A percentile compares a stretch with the other conserved stretches of the same genome.
Evolutionary conservation across 2,113 vertebrate genomes (phyloP).

Genomic region (Clarias macrocephalus): DNA sequence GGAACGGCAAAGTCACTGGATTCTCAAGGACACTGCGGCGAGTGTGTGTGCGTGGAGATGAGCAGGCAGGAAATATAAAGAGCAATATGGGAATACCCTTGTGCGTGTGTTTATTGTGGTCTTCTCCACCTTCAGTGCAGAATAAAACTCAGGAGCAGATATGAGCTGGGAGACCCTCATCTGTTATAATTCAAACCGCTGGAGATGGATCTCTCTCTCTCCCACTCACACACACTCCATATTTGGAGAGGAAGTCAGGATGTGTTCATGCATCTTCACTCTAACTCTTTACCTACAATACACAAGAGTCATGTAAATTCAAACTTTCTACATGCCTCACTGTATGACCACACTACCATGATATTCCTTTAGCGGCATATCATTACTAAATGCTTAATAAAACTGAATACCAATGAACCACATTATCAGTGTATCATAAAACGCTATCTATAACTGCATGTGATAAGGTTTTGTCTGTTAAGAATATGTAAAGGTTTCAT

Average conservation of each 20-base stretch:
- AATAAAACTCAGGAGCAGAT: not conserved
- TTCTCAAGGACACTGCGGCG: slow-evolving; percentile 57
- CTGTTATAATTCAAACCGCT: not conserved
- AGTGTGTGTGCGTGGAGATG: slow-evolving; percentile 21
- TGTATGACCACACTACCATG: not conserved
- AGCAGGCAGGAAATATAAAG: slow-evolving; percentile 27
- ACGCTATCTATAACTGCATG: not conserved
- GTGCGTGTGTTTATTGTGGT: not conserved
- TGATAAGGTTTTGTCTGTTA: not conserved
- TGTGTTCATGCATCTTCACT: not conserved
- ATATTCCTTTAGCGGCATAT: not conserved
- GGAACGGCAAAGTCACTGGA: slow-evolving; percentile 44
- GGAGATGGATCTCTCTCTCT: not conserved
- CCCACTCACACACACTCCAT: not conserved
- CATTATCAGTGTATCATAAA: not conserved
- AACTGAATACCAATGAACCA: not conserved
- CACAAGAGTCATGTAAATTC: not conserved
- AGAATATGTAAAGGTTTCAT: not conserved
- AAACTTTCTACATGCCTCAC: not conserved
- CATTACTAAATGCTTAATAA: not conserved
- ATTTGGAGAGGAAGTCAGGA: not conserved
- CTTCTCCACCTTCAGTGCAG: not conserved
- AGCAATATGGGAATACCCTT: slow-evolving; percentile 22
- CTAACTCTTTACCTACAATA: not conserved
- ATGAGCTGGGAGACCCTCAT: not conserved